Base-by-base conservation (phyloP, 64 coral and sea anemone species). In the Montipora sp. region DNA sequence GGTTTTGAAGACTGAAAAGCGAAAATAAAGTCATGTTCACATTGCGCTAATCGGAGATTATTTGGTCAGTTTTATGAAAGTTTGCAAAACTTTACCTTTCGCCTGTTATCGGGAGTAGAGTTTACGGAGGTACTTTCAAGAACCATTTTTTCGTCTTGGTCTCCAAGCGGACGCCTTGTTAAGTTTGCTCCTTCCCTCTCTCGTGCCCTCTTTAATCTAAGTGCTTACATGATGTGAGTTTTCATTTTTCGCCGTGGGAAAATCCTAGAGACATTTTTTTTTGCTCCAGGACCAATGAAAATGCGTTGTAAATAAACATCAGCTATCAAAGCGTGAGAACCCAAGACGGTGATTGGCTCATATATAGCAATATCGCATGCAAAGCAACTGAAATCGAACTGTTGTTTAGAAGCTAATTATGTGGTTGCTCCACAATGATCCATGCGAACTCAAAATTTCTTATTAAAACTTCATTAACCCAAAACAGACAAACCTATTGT, bases 261-360 rank as follows among this genome's bases (percentile, higher is more conserved):
- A 94, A 85, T 94, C 83, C 77, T 57, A 51, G 69, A 81, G 72
- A 68, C 59, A 71, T 77, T 90, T 63, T 44, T 67, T 36, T 90
- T 83, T 85, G 80, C 47, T 73, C 2, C 4, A 18, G 63, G 48
- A 73, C 93, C 93, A 94, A 94, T 94, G 80, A 77, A 79, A 85
- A 51, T 90, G 20, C 77, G 48, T 57, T 82, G 72, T 84, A 86
- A 76, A 76, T 70, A 90, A 94, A 90, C 89, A 61, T 69, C 11
- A 58, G 60, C 53, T n/a, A 90, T 67, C 58, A 84, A 72, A 82
- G 80, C 93, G 93, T 94, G 93, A 94, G 93, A 94, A 94, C 80
- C 3, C 0, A 20, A 18, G 15, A 15, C 59, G 5, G 73, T 71
- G 78, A 94, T 94, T 94, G 93, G 93, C 12, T 23, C 1, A 50